phyloP scores from a whole-genome alignment of 2,888 invertebrate genomes.

The Luperina nickerlii region DNA sequence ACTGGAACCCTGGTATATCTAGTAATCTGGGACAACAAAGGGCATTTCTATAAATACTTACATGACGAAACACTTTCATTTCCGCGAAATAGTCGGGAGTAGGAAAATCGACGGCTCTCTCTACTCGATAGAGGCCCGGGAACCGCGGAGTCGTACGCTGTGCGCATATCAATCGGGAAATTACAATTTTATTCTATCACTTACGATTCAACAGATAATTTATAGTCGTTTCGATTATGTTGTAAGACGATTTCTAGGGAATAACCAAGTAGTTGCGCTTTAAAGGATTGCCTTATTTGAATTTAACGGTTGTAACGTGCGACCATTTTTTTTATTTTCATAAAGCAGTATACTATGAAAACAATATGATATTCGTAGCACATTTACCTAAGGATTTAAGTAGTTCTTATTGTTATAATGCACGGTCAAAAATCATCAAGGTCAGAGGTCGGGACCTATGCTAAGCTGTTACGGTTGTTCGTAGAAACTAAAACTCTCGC shows the following conservation, averaged over 20 bases:
- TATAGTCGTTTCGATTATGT: constrained; percentile 57
- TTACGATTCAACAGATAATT: constrained; percentile 66
- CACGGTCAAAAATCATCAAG: constrained; percentile 23
- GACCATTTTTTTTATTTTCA: not conserved
- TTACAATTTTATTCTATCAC: constrained; percentile 70
- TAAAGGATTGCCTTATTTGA: not conserved
- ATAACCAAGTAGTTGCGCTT: constrained; percentile 18
- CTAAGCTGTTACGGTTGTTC: not conserved
- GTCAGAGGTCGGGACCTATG: constrained; percentile 38
- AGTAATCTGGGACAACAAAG: not conserved
- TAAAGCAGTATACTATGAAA: not conserved
- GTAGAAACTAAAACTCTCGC: constrained; percentile 30
- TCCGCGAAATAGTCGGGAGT: constrained; percentile 75
- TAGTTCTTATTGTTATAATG: constrained; percentile 11
- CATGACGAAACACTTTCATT: constrained; percentile 74
- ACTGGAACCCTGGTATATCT: not conserved
- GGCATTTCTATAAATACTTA: not conserved
- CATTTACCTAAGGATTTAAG: not conserved
- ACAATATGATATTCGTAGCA: constrained; percentile 1
- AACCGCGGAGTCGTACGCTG: constrained; percentile 71
- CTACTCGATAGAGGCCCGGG: constrained; percentile 73
- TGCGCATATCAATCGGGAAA: constrained; percentile 81
- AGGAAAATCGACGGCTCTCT: constrained; percentile 84
- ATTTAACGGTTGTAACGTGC: not conserved
- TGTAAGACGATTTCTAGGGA: constrained; percentile 57